A percentile compares a stretch with the other conserved stretches of the same genome.
These are phyloP conservation scores for Scaeva pyrastri DNA, from an alignment of 2,888 invertebrate species.

Conservation along the genomic window DNA sequence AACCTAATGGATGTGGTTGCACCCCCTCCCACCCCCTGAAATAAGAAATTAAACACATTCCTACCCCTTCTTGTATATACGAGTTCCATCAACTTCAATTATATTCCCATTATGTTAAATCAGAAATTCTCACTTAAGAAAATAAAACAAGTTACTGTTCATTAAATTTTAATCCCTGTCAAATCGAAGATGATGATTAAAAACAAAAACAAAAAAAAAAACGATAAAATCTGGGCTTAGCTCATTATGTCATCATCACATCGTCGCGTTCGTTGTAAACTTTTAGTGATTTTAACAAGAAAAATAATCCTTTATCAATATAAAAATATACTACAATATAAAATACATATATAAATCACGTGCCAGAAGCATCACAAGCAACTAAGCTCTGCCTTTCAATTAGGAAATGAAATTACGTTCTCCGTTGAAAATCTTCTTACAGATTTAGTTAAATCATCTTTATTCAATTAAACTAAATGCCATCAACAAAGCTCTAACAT, in stretches of 20 bases:
- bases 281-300: neutral
- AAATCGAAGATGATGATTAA: neutral
- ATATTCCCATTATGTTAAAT: neutral
- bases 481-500: slow-evolving; percentile 49
- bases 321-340: neutral
- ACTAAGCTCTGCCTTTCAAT: slow-evolving; percentile 18
- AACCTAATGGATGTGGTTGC: neutral
- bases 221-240: neutral
- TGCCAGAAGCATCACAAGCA: neutral
- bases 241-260: slow-evolving; percentile 7
- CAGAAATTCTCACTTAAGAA: neutral
- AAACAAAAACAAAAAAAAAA: neutral
- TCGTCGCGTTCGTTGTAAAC: neutral
- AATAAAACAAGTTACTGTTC: neutral
- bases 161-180: neutral
- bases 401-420: slow-evolving; percentile 55
- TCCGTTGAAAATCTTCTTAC: slow-evolving; percentile 25
- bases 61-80: neutral
- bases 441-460: slow-evolving; percentile 48
- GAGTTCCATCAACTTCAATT: neutral
- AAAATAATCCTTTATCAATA: slow-evolving; percentile 10
- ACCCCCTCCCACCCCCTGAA: too few species aligned
- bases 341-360: neutral
- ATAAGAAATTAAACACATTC: neutral
- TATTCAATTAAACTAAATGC: slow-evolving; percentile 68